A percentile compares a stretch with the other conserved stretches of the same genome.
These are phyloP conservation scores for Lasioglossum morio DNA, from an alignment of 2,888 invertebrate genomes.

Conservation along the genomic window DNA sequence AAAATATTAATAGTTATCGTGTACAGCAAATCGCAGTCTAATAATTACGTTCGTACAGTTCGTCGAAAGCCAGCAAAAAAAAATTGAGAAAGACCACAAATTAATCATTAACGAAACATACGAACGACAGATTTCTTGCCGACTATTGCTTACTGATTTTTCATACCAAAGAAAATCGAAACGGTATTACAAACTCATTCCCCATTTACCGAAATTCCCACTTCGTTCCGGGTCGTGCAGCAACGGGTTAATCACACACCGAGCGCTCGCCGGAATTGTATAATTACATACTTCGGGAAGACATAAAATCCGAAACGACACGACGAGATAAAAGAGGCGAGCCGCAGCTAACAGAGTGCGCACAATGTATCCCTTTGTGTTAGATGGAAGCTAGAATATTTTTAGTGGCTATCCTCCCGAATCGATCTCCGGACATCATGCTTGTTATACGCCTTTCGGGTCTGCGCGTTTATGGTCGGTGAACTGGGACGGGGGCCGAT, in stretches of 20 bases:
- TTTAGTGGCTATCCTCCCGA: slow-evolving; percentile 33
- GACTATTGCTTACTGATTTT: neutral
- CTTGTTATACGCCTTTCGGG: slow-evolving; percentile 52
- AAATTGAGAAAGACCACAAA: no score
- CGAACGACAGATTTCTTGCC: neutral
- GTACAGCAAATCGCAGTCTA: no score
- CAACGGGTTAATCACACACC: slow-evolving; percentile 47
- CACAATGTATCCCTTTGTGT: slow-evolving; percentile 56
- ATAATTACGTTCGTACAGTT: no score
- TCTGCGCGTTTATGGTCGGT: slow-evolving; percentile 59
- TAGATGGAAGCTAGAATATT: slow-evolving; percentile 41
- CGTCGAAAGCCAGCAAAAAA: no score
- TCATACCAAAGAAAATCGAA: neutral
- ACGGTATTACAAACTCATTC: neutral
- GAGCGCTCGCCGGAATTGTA: slow-evolving; percentile 44
- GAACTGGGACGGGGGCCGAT: slow-evolving; percentile 61
- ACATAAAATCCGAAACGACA: slow-evolving; percentile 52
- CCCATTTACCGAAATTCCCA: neutral
- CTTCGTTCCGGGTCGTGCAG: neutral
- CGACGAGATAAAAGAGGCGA: slow-evolving; percentile 47
- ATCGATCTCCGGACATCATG: slow-evolving; percentile 47
- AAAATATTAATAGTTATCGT: no score
- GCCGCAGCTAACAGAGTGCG: slow-evolving; percentile 30
- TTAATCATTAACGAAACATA: no score
- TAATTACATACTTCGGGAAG: slow-evolving; percentile 52